Base-by-base conservation (phyloP, 2,888 invertebrate species). In the Holacanthella duospinosa region DNA sequence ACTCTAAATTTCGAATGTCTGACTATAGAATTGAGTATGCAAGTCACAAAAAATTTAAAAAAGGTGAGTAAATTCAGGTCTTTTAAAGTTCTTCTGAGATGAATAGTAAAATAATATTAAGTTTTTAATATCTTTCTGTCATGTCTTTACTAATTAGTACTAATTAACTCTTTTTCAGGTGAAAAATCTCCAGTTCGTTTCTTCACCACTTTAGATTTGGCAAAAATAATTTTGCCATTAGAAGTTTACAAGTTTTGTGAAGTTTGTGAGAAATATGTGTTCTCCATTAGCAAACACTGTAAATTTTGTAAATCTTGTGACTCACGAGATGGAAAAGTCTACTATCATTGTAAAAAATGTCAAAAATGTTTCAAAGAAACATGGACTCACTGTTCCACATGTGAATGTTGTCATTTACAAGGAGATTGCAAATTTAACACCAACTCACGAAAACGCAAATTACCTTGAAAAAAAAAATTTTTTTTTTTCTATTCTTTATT, bases 21-120 rank as follows among this genome's bases (percentile, higher is more conserved):
- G 66, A 66, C 43, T 68, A 63, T 54, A 63, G 63, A 29, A 60
- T 68, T 19, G 59, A 64, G 24, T 68, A 68, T 55, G 60, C 54
- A 28, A 65, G 62, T 62, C 68, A 68, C 63, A 25, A 62, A 2
- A 66, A 65, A 44, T 68, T 63, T 48, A 58, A 29, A 57, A 65
- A 60, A 28, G 59, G 43, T 56, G 36, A 58, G 2, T 55, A n/a
- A 3, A 28, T 36, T 27, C 26, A 27, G n/a, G n/a, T n/a, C n/a
- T n/a, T n/a, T n/a, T n/a, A n/a, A n/a, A n/a, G n/a, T 43, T 2
- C 27, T 3, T 62, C n/a, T 29, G 43, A 25, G 48, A 21, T 4
- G 58, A 26, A 48, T 43, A 36, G n/a, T n/a, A n/a, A n/a, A n/a
- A n/a, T n/a, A 48, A 48, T 48, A 21, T 21, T 48, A 48, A 16